These are phyloP conservation scores for Eupithecia centaureata DNA, from an alignment of 2,888 invertebrate genomes.

Conservation along the genomic window DNA sequence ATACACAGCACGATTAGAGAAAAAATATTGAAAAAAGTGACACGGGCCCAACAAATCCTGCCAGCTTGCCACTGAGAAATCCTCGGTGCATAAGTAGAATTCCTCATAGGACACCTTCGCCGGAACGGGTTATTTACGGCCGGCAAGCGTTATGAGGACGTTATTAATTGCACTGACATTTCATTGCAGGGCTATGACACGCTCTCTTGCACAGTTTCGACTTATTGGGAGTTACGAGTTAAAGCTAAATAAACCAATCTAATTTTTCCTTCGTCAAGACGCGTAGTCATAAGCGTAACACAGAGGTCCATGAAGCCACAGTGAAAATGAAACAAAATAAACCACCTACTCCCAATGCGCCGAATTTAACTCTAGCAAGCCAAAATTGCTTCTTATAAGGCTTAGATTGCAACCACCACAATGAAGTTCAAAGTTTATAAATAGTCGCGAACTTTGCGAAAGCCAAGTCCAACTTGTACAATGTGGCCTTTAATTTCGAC, in stretches of 20 bases:
- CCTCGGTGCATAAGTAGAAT: slow-evolving; percentile 47
- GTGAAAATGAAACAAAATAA: neutral
- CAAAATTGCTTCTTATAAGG: neutral
- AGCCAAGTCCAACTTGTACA: slow-evolving; percentile 1
- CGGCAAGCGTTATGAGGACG: slow-evolving; percentile 56
- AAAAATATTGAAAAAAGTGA: too few species aligned
- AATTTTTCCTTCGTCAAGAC: neutral
- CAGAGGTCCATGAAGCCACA: too few species aligned
- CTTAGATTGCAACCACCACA: too few species aligned
- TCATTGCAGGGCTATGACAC: slow-evolving; percentile 32
- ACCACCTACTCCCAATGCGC: neutral
- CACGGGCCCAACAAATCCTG: slow-evolving; percentile 14
- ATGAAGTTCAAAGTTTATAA: slow-evolving; percentile 1
- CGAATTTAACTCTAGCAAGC: neutral
- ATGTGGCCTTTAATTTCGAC: slow-evolving; percentile 8
- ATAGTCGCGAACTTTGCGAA: slow-evolving; percentile 4
- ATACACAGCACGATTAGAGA: neutral
- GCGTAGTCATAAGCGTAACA: neutral
- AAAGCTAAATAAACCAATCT: neutral
- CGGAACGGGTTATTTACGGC: slow-evolving; percentile 63
- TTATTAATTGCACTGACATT: slow-evolving; percentile 60
- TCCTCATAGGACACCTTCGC: slow-evolving; percentile 57
- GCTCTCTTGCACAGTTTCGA: slow-evolving; percentile 8
- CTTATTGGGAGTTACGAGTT: neutral
- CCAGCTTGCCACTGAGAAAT: slow-evolving; percentile 25